A percentile compares a stretch with the other conserved stretches of the same genome.
Conservation (phyloP, 2,888 invertebrate genomes). For the Tridacna gigas region DNA sequence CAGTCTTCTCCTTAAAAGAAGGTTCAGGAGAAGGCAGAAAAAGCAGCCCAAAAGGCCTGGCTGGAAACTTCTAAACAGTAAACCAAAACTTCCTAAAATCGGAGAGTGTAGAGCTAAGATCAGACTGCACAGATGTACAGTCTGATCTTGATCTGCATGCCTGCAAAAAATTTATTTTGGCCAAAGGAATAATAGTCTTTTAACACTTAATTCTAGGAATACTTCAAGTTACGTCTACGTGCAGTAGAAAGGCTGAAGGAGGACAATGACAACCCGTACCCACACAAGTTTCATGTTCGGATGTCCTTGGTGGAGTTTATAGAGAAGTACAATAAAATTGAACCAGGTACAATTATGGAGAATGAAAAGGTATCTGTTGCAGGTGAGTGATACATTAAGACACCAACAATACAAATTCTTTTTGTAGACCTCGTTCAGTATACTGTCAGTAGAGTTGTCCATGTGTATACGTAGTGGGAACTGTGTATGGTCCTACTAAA, state of each 20-base stretch:
- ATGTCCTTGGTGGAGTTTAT: slow-evolving; percentile 95
- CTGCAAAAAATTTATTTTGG: too few species aligned
- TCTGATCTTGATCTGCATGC: too few species aligned
- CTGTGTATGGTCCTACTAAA: too few species aligned
- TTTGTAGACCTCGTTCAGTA: too few species aligned
- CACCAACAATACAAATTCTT: too few species aligned
- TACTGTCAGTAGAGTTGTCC: too few species aligned
- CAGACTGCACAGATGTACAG: too few species aligned
- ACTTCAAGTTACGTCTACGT: slow-evolving; percentile 93
- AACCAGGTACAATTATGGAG: slow-evolving; percentile 89
- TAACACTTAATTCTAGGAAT: slow-evolving; percentile 87
- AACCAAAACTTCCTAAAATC: too few species aligned
- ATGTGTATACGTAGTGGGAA: too few species aligned
- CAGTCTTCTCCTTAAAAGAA: too few species aligned
- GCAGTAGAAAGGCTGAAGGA: slow-evolving; percentile 93
- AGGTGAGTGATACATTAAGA: slow-evolving; percentile 85
- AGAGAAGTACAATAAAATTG: slow-evolving; percentile 91
- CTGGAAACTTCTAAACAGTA: slow-evolving; percentile 61
- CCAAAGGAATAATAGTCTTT: background rate
- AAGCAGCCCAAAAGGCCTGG: slow-evolving; percentile 85
- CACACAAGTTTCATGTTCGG: slow-evolving; percentile 98
- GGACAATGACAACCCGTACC: slow-evolving; percentile 93
- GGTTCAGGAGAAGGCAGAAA: slow-evolving; percentile 94
- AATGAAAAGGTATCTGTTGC: slow-evolving; percentile 90
- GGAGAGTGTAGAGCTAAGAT: too few species aligned